phyloP scores from a whole-genome alignment of 1,140 invertebrate species.

The Oryctes rhinoceros region DNA sequence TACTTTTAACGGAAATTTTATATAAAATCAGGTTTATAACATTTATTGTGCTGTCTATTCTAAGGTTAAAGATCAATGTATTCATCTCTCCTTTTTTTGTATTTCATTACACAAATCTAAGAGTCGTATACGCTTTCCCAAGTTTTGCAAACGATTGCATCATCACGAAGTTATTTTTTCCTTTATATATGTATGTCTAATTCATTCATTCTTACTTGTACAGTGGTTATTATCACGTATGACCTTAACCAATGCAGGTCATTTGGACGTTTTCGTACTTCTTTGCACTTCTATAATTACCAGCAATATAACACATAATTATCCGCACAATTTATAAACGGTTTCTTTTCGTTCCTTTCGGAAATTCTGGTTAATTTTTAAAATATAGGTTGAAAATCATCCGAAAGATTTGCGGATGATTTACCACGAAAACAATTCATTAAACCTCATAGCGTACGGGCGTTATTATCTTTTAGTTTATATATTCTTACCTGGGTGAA shows the following conservation, averaged over 20 bases:
- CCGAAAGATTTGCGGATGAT: not conserved
- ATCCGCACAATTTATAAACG: constrained; percentile 7
- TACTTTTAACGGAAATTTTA: too few relatives aligned
- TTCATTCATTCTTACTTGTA: not conserved
- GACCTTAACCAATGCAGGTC: not conserved
- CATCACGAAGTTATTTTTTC: not conserved
- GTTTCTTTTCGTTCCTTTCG: not conserved
- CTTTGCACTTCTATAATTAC: not conserved
- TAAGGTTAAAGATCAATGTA: too few relatives aligned
- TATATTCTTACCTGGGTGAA: not conserved
- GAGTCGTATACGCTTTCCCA: too few relatives aligned
- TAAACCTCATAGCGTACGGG: not conserved
- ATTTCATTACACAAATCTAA: too few relatives aligned
- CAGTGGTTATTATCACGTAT: not conserved
- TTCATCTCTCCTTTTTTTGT: too few relatives aligned
- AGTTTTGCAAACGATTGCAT: too few relatives aligned
- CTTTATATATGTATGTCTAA: not conserved
- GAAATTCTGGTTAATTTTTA: not conserved
- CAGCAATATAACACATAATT: not conserved
- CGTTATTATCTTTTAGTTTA: constrained; percentile 9
- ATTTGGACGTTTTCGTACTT: not conserved
- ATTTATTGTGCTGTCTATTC: too few relatives aligned
- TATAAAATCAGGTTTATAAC: too few relatives aligned
- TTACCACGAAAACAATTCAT: not conserved
- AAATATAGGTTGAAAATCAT: not conserved